Evolutionary conservation across 1,140 invertebrate genomes (phyloP), one percentile per base, ranked within the genome.

Genomic region (Drepana arcuata): DNA sequence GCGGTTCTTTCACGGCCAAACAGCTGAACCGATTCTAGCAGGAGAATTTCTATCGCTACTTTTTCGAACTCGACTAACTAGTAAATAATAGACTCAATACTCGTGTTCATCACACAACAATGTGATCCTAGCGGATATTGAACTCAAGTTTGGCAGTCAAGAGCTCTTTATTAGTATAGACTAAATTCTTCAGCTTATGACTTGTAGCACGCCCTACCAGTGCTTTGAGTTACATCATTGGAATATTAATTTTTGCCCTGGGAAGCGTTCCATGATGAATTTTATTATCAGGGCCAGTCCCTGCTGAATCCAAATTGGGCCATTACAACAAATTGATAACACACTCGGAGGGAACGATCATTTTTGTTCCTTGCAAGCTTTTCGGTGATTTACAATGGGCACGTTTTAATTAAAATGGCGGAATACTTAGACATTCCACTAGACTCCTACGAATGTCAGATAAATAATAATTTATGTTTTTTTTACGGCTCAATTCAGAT

Each of bases 211-310:
- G 26, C 15, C 26, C 40, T 40, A 64, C 58, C 54, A 60, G 46
- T 63, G 63, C 56, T 59, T 68, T 65, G 41, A 57, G 67, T 78
- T 62, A 78, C 70, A 69, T 78, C 71, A 71, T 66, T 54, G 61
- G 74, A 79, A 79, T 79, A 75, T 79, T 79, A 79, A 79, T 79
- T 79, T 73, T 75, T 73, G 67, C 61, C 60, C 60, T 54, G 60
- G 65, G 61, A 65, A 65, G 58, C 63, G 51, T 66, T 66, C 58
- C 55, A 48, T 67, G 71, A 75, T 73, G 74, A 73, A 75, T 75
- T 75, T 77, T 77, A 77, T 77, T 73, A 77, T 73, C 63, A 63
- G 43, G 43, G n/a, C 35, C 48, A 44, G 57, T 56, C 53, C 58
- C 54, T 33, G 44, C 45, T 65, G 74, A 72, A 79, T 79, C 50